phyloP scores from a whole-genome alignment of 1,140 invertebrate species.

The Amphibalanus amphitrite region DNA sequence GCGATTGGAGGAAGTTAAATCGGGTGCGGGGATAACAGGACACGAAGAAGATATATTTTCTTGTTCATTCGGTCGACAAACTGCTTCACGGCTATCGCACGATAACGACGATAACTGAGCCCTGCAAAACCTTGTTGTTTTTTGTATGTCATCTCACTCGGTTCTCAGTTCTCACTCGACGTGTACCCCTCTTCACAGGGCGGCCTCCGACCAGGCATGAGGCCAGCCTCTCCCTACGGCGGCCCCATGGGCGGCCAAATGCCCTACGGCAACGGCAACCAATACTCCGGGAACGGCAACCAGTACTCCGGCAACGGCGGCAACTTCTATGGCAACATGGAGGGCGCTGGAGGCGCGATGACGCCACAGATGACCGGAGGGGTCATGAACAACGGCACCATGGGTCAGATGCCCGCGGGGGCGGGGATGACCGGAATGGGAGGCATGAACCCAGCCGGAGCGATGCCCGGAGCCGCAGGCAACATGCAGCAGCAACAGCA shows the following conservation, averaged over 20 bases:
- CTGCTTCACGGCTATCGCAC: no score
- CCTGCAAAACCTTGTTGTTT: no score
- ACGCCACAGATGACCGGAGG: slow-evolving; percentile 9
- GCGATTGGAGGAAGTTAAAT: no score
- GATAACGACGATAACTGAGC: no score
- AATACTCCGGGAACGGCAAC: no score
- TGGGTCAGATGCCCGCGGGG: slow-evolving; percentile 15
- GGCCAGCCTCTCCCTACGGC: slow-evolving; percentile 13
- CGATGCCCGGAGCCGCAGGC: slow-evolving; percentile 13
- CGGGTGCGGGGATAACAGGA: no score
- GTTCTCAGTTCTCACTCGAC: no score
- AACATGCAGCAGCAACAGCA: slow-evolving; percentile 13
- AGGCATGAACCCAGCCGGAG: slow-evolving; percentile 13
- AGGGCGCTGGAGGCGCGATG: slow-evolving; percentile 10
- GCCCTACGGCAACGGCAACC: slow-evolving; percentile 27
- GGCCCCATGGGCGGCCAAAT: slow-evolving; percentile 11
- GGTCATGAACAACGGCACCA: slow-evolving; percentile 7
- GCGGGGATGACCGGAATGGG: slow-evolving; percentile 10
- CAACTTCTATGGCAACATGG: slow-evolving; percentile 17
- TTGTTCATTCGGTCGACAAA: no score
- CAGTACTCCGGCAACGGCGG: slow-evolving; percentile 30
- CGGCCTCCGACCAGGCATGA: slow-evolving; percentile 15
- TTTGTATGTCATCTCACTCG: no score
- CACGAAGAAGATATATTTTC: no score
- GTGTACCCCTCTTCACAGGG: background rate